A percentile compares a stretch with the other conserved stretches of the same genome.
phyloP scores from a whole-genome alignment of 2,888 invertebrate species.

The Agapetus fuscipes region DNA sequence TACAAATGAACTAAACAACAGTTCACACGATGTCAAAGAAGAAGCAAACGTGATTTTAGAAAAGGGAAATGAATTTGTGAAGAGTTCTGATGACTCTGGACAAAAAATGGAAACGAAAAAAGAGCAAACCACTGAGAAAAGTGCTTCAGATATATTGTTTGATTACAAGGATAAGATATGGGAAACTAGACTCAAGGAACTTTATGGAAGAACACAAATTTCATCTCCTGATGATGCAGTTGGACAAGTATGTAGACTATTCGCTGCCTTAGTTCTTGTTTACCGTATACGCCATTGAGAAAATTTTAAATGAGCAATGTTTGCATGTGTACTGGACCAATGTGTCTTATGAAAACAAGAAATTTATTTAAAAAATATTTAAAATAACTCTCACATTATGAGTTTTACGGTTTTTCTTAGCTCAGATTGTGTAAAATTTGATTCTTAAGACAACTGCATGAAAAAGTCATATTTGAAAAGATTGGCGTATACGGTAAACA shows the following conservation, averaged over 20 bases:
- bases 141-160: too few relatives aligned
- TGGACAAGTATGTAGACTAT: constrained; percentile 1
- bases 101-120: background rate
- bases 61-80: background rate
- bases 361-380: background rate
- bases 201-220: background rate
- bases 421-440: too few relatives aligned
- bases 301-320: background rate
- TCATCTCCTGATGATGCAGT: constrained; percentile 5
- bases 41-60: background rate
- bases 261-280: background rate
- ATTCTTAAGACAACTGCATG: too few relatives aligned
- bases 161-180: background rate
- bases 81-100: background rate
- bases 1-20: background rate
- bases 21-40: background rate
- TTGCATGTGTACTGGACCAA: background rate
- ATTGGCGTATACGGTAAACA: too few relatives aligned
- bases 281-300: background rate
- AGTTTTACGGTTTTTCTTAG: too few relatives aligned
- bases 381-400: background rate
- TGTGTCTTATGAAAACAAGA: background rate
- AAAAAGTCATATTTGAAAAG: too few relatives aligned
- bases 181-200: background rate
- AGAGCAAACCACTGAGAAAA: too few relatives aligned